These are phyloP conservation scores for Sericinus montela DNA, from an alignment of 2,888 invertebrate species.

Conservation along the genomic window DNA sequence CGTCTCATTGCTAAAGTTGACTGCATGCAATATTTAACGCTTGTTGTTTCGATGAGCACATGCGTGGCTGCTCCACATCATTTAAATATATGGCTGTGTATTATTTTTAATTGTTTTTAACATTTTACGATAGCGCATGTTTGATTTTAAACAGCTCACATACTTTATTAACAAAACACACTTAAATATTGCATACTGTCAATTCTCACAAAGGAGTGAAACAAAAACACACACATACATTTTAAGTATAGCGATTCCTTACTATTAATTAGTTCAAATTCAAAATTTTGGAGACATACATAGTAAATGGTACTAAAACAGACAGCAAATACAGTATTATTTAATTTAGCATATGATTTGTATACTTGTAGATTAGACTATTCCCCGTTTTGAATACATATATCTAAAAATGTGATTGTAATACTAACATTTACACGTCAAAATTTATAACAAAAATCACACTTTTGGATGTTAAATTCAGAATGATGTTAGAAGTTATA, in stretches of 20 bases:
- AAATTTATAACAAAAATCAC: constrained; percentile 4
- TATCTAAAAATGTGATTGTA: constrained; percentile 5
- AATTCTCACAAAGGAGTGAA: constrained; percentile 30
- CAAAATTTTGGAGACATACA: neutral
- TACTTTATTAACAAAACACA: constrained; percentile 42
- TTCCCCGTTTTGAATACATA: neutral
- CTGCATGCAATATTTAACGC: constrained; percentile 80
- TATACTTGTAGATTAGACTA: constrained; percentile 1
- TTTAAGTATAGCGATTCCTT: neutral
- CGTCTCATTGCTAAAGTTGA: constrained; percentile 73
- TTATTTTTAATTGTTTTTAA: constrained; percentile 54
- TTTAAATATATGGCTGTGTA: constrained; percentile 36
- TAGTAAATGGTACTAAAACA: neutral
- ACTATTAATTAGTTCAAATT: neutral
- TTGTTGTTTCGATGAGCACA: constrained; percentile 59
- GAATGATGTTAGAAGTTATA: neutral
- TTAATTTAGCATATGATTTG: neutral
- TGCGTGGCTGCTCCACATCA: constrained; percentile 57
- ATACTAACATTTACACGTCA: too few species aligned
- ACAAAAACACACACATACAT: constrained; percentile 20
- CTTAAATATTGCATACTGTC: constrained; percentile 79
- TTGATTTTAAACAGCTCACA: constrained; percentile 45
- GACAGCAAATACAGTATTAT: constrained; percentile 1
- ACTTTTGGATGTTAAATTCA: constrained; percentile 9
- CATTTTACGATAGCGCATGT: constrained; percentile 59